Evolutionary conservation across 2,888 invertebrate genomes (phyloP).

Genomic region (Eupithecia subumbrata): DNA sequence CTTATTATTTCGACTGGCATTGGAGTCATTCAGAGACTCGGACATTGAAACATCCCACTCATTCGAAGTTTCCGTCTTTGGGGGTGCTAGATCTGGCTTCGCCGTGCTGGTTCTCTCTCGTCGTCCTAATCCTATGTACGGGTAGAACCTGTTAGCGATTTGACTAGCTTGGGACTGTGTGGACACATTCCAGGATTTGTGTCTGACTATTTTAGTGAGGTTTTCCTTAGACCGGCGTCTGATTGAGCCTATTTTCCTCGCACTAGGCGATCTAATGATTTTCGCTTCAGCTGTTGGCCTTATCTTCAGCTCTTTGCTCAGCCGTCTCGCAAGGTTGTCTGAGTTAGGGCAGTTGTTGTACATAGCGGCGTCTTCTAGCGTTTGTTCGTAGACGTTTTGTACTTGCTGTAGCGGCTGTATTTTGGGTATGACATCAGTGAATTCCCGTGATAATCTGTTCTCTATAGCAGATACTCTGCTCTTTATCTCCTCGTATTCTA

Average conservation of each 20-base stretch:
- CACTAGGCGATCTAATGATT: constrained; percentile 91
- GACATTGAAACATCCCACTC: constrained; percentile 67
- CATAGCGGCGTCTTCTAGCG: constrained; percentile 87
- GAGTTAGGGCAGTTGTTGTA: constrained; percentile 84
- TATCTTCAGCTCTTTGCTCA: constrained; percentile 90
- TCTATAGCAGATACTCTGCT: constrained; percentile 89
- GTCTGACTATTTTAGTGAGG: constrained; percentile 82
- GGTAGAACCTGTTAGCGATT: constrained; percentile 77
- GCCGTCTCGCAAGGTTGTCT: constrained; percentile 87
- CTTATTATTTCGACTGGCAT: constrained; percentile 61
- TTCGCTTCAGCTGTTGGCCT: constrained; percentile 87
- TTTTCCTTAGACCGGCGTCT: constrained; percentile 88
- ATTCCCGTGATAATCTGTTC: constrained; percentile 87
- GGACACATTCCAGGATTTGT: constrained; percentile 87
- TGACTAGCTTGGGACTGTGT: constrained; percentile 73
- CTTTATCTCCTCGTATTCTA: constrained; percentile 91
- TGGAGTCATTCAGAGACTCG: constrained; percentile 64
- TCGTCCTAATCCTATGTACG: constrained; percentile 80
- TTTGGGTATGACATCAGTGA: constrained; percentile 79
- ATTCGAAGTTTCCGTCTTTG: constrained; percentile 54
- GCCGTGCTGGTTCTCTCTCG: constrained; percentile 68
- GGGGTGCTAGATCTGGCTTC: constrained; percentile 60
- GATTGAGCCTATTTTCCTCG: constrained; percentile 90
- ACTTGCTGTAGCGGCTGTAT: constrained; percentile 86
- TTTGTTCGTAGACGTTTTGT: constrained; percentile 89